These are phyloP conservation scores for Chaetodon trifascialis DNA, from an alignment of 2,113 vertebrate species.

Conservation along the genomic window DNA sequence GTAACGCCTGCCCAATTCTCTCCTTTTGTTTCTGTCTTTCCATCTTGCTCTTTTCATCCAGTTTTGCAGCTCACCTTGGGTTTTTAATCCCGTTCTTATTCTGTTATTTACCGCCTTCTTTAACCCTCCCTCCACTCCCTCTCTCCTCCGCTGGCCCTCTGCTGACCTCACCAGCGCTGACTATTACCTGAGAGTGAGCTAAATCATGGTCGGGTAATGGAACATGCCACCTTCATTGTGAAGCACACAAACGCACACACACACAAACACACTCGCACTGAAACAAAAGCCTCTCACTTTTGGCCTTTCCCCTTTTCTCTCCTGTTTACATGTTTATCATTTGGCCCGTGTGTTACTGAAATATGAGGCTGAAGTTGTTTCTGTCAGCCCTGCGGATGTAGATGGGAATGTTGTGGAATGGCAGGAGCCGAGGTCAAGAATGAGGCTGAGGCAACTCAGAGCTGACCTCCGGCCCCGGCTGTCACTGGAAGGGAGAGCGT, in stretches of 20 bases:
- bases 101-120: slow-evolving; percentile 46
- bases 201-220: slow-evolving; percentile 82
- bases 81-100: slow-evolving; percentile 49
- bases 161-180: slow-evolving; percentile 73
- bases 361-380: slow-evolving; percentile 61
- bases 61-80: slow-evolving; percentile 38
- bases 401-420: slow-evolving; percentile 44
- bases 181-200: slow-evolving; percentile 78
- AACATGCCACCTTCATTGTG: slow-evolving; percentile 72
- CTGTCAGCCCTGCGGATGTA: slow-evolving; percentile 48
- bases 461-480: slow-evolving; percentile 39
- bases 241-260: slow-evolving; percentile 39
- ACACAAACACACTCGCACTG: slow-evolving; percentile 32
- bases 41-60: slow-evolving; percentile 54
- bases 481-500: slow-evolving; percentile 12
- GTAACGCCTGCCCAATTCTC: slow-evolving; percentile 40
- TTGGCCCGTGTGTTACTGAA: slow-evolving; percentile 61
- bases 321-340: slow-evolving; percentile 75
- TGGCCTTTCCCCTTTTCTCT: slow-evolving; percentile 56
- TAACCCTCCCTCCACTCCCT: slow-evolving; percentile 37
- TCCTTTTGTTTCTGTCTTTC: slow-evolving; percentile 17
- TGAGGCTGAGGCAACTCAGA: slow-evolving; percentile 40
- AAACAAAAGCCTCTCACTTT: slow-evolving; percentile 59
- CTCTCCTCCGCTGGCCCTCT: slow-evolving; percentile 59
- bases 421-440: slow-evolving; percentile 54